A percentile compares a stretch with the other conserved stretches of the same genome.
These are phyloP conservation scores for Neodiprion virginianus DNA, from an alignment of 1,140 invertebrate species.

Conservation along the genomic window DNA sequence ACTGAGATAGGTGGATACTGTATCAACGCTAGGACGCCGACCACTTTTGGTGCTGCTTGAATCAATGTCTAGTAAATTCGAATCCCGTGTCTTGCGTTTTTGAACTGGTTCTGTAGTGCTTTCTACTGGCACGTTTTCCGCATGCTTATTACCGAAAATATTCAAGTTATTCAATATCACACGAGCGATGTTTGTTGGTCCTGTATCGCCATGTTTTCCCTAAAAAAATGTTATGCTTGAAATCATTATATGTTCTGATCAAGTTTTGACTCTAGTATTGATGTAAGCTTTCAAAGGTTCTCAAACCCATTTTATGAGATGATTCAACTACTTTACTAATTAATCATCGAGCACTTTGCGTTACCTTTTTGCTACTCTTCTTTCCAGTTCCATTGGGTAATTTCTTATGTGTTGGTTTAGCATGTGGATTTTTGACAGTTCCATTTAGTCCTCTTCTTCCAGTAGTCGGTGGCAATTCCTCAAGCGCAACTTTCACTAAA, in stretches of 20 bases:
- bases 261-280: too few relatives aligned
- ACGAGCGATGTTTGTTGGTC: slow-evolving; percentile 71
- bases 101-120: slow-evolving; percentile 39
- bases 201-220: slow-evolving; percentile 54
- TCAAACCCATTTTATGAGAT: too few relatives aligned
- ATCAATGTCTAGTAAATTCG: slow-evolving; percentile 66
- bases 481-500: slow-evolving; percentile 71
- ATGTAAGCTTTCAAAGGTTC: too few relatives aligned
- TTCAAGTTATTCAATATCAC: slow-evolving; percentile 81
- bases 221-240: slow-evolving; percentile 24
- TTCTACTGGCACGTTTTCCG: slow-evolving; percentile 43
- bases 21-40: slow-evolving; percentile 81
- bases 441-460: slow-evolving; percentile 37
- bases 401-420: slow-evolving; percentile 53
- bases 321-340: too few relatives aligned
- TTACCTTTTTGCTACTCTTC: slow-evolving; percentile 48
- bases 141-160: slow-evolving; percentile 71
- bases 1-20: slow-evolving; percentile 86
- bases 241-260: not conserved
- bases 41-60: slow-evolving; percentile 75
- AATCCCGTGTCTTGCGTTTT: slow-evolving; percentile 55
- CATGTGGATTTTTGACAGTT: slow-evolving; percentile 45
- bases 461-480: slow-evolving; percentile 61
- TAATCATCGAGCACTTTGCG: too few relatives aligned
- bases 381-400: slow-evolving; percentile 46